Base-by-base conservation (phyloP, 2,113 vertebrate species). In the Takifugu flavidus region DNA sequence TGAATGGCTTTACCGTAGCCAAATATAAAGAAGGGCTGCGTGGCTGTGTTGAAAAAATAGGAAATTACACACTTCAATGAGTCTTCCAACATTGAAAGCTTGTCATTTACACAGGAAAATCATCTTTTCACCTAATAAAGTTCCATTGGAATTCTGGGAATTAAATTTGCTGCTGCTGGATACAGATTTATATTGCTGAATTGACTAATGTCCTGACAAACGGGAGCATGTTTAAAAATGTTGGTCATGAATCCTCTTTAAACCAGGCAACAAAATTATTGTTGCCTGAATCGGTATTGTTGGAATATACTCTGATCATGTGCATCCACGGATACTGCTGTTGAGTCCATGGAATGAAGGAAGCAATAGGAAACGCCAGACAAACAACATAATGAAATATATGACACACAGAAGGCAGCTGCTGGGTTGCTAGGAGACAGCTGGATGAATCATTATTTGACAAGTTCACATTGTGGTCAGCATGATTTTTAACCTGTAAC, bases 21-120 rank as follows among this genome's bases (percentile, higher is more conserved):
- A 67, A 95, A 94, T 80, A 99, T 88, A 58, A 98, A 80, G 67
- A 94, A 94, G 13, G 95, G 93, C 80, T 82, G 74, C 64, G 88
- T 90, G 80, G 78, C 94, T 97, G 34, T 39, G 34, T 71, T 14
- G 20, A 25, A 59, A 14, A 14, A 83, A 73, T 25, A 59, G 65
- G 67, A 57, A 5, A 46, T 44, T 11, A 55, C 46, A 55, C 0
- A 4, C 49, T 52, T 53, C 53, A 6, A 56, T 46, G 0, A 28
- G 15, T 67, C 43, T 44, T 25, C 0, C 5, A 52, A 42, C 2
- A 39, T 53, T 52, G 14, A 34, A 39, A 6, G 2, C 34, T 39
- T 2, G 4, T 31, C 29, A 31, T 39, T 39, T 39, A 39, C 7
- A 39, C 11, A 3, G 7, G 34, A 39, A 10, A 39, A 20, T 2